phyloP scores from a whole-genome alignment of 2,113 vertebrate genomes.

The Mirounga angustirostris region DNA sequence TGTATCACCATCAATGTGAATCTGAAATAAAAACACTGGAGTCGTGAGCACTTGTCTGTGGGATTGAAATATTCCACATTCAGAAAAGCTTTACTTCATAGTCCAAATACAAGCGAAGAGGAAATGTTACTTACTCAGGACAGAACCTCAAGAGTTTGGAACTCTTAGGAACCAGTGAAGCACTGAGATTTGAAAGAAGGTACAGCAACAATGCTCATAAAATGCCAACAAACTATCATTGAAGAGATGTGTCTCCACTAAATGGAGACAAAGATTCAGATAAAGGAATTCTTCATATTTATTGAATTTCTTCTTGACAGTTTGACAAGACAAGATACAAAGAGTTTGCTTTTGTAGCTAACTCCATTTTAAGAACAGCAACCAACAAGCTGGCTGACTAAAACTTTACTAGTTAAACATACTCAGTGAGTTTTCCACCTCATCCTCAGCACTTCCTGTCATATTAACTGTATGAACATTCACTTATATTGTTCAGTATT shows the following conservation, averaged over 20 bases:
- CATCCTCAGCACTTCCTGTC: not conserved
- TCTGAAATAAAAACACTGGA: not conserved
- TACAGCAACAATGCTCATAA: not conserved
- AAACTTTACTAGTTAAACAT: conserved; percentile 7
- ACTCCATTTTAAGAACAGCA: conserved; percentile 6
- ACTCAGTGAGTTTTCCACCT: conserved; percentile 35
- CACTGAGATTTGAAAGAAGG: not conserved
- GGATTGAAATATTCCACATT: not conserved
- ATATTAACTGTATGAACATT: not conserved
- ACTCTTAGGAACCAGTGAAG: not conserved
- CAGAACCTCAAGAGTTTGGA: not conserved
- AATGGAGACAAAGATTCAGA: not conserved
- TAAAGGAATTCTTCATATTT: conserved; percentile 32
- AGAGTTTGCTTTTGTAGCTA: conserved; percentile 4
- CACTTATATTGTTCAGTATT: not conserved
- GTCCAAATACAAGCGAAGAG: not conserved
- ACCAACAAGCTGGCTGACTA: conserved; percentile 14
- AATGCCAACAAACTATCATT: not conserved
- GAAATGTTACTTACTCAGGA: not conserved
- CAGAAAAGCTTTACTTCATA: not conserved
- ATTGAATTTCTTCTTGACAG: conserved; percentile 53
- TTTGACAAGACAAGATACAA: conserved; percentile 64
- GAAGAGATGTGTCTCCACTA: conserved; percentile 1
- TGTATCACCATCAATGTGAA: not conserved
- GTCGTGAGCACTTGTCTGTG: not conserved